Conservation (phyloP, 2,797 vertebrate species). For the Crocodylus rhombifer region DNA sequence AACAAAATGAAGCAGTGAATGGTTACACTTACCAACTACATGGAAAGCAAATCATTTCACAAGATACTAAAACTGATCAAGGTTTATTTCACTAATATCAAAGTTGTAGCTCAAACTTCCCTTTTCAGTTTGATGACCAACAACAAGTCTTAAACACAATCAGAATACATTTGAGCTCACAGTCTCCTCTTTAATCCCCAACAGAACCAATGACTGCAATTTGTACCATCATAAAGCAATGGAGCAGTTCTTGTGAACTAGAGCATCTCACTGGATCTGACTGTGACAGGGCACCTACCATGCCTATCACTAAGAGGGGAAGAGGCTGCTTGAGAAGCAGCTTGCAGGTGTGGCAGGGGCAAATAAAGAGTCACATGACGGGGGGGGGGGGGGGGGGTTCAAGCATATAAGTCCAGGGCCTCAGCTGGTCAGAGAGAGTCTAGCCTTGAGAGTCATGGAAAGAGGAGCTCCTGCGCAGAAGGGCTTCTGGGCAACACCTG, state of each 20-base stretch:
- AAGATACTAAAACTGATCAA: background rate
- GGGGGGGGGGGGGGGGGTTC: no score
- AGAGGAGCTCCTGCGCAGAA: no score
- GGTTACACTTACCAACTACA: background rate
- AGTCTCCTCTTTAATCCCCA: background rate
- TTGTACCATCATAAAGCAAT: background rate
- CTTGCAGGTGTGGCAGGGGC: no score
- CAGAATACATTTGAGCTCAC: background rate
- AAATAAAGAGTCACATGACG: no score
- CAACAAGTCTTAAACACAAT: background rate
- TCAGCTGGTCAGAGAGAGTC: no score
- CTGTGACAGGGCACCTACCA: no score
- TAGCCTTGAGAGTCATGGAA: no score
- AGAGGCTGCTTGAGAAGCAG: no score
- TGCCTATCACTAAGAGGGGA: no score
- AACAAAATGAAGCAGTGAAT: background rate
- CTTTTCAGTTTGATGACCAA: background rate
- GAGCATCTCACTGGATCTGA: background rate
- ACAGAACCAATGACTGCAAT: background rate
- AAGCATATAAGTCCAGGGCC: no score
- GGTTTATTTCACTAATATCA: background rate
- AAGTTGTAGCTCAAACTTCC: background rate
- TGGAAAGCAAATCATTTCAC: background rate
- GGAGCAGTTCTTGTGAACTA: background rate
- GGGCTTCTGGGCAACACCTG: no score